Percentiles rank a stretch among this genome's conserved stretches.
phyloP scores from a whole-genome alignment of 2,888 invertebrate species.

The Eupsilia transversa region DNA sequence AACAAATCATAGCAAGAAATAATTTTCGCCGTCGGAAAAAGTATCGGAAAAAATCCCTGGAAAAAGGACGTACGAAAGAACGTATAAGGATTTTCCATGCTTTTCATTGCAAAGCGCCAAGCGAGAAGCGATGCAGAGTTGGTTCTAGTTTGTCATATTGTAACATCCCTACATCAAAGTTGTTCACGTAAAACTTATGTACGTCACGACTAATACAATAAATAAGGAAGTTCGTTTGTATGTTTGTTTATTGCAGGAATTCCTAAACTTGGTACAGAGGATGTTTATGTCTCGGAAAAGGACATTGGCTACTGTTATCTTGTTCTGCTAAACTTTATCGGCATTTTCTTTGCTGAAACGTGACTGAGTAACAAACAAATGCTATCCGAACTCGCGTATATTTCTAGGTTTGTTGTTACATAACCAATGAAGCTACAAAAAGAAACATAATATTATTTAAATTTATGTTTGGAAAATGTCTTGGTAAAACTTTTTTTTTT shows the following conservation, averaged over 20 bases:
- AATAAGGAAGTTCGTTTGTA: slow-evolving; percentile 50
- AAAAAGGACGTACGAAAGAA: too few relatives aligned
- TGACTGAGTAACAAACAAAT: slow-evolving; percentile 59
- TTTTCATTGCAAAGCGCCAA: too few relatives aligned
- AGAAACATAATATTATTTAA: background rate
- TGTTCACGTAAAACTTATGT: slow-evolving; percentile 46
- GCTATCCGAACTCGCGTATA: slow-evolving; percentile 14
- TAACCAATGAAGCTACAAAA: background rate
- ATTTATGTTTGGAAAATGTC: background rate
- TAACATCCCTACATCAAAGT: slow-evolving; percentile 23
- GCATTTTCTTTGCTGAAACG: slow-evolving; percentile 51
- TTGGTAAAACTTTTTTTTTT: background rate
- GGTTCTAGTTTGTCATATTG: slow-evolving; percentile 21
- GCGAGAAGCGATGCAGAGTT: slow-evolving; percentile 6
- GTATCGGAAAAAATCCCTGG: background rate
- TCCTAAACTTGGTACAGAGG: slow-evolving; percentile 52
- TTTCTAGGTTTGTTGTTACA: slow-evolving; percentile 16
- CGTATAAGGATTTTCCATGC: background rate
- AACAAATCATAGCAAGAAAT: background rate
- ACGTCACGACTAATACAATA: slow-evolving; percentile 45
- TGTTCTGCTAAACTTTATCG: slow-evolving; percentile 60
- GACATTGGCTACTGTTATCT: slow-evolving; percentile 58
- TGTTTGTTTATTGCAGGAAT: slow-evolving; percentile 58
- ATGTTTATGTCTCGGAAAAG: slow-evolving; percentile 58
- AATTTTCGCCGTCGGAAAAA: background rate